Evolutionary conservation across 2,888 invertebrate species (phyloP).

Genomic region (Thecophora atra): DNA sequence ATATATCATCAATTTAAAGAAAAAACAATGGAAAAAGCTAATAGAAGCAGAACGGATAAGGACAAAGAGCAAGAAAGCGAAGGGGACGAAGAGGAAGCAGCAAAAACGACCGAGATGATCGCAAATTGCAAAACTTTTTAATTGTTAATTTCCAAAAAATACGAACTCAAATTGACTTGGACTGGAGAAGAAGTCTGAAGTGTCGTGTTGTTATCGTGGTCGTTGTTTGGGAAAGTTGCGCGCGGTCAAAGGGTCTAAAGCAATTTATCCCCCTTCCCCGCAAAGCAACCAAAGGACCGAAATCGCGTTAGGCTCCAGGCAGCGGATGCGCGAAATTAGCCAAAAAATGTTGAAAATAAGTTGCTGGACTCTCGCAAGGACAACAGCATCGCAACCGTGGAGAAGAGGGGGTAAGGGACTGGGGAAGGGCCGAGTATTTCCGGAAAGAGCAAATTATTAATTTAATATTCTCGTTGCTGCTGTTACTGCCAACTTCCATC

Average conservation of each 20-base stretch:
- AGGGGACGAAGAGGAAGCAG: background rate
- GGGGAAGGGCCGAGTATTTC: background rate
- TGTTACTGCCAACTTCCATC: conserved; percentile 36
- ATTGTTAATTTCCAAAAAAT: conserved; percentile 55
- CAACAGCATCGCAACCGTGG: conserved; percentile 10
- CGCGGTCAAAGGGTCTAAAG: conserved; percentile 4
- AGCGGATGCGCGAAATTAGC: conserved; percentile 37
- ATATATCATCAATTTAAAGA: too few relatives aligned
- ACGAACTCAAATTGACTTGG: conserved; percentile 34
- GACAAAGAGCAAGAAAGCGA: too few relatives aligned
- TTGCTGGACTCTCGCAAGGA: conserved; percentile 12
- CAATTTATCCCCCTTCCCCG: conserved; percentile 2
- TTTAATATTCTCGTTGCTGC: conserved; percentile 47
- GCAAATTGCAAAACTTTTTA: conserved; percentile 60
- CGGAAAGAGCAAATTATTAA: conserved; percentile 46
- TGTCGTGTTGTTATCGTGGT: background rate
- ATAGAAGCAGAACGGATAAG: too few relatives aligned
- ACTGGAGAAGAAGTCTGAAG: background rate
- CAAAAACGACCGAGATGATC: conserved; percentile 48
- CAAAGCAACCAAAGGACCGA: background rate
- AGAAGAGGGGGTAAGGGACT: background rate
- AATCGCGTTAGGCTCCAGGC: background rate
- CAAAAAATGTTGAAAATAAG: conserved; percentile 33
- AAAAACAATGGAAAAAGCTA: too few relatives aligned
- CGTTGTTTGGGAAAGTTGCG: too few relatives aligned